Percentiles rank a stretch among this genome's conserved stretches.
Evolutionary conservation across 1,140 invertebrate species (phyloP).

Genomic region (Eubasilissa regina): DNA sequence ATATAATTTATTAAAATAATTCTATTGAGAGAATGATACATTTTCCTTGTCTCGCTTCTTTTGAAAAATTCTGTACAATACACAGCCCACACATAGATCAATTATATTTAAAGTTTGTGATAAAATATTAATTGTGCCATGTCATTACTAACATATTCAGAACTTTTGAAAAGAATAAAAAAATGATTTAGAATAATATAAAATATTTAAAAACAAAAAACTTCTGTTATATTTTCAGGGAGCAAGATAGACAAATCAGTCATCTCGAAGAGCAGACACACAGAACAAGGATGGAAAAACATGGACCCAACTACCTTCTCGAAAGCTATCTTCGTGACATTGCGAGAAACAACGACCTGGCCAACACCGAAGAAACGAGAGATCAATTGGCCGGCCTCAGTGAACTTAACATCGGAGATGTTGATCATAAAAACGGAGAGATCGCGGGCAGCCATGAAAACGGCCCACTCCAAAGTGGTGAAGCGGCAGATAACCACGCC

Average conservation of each 20-base stretch:
- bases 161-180: too few relatives aligned
- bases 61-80: too few relatives aligned
- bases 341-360: slow-evolving; percentile 62
- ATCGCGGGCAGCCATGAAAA: slow-evolving; percentile 52
- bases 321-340: slow-evolving; percentile 80
- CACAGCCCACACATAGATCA: too few relatives aligned
- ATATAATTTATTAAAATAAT: too few relatives aligned
- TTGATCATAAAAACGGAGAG: slow-evolving; percentile 30
- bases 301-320: slow-evolving; percentile 86
- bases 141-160: too few relatives aligned
- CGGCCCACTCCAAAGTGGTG: slow-evolving; percentile 60
- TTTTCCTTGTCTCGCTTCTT: too few relatives aligned
- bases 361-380: slow-evolving; percentile 63
- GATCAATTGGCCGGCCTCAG: slow-evolving; percentile 38
- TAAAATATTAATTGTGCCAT: too few relatives aligned
- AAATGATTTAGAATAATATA: too few relatives aligned
- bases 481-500: slow-evolving; percentile 70
- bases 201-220: too few relatives aligned
- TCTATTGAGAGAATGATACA: too few relatives aligned
- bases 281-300: slow-evolving; percentile 77
- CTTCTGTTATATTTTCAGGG: slow-evolving; percentile 68
- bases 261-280: slow-evolving; percentile 85
- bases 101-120: too few relatives aligned
- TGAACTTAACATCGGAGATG: slow-evolving; percentile 59
- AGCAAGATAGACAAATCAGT: slow-evolving; percentile 85